Evolutionary conservation across 1,140 invertebrate genomes (phyloP).

Genomic region (Telenomus remus): DNA sequence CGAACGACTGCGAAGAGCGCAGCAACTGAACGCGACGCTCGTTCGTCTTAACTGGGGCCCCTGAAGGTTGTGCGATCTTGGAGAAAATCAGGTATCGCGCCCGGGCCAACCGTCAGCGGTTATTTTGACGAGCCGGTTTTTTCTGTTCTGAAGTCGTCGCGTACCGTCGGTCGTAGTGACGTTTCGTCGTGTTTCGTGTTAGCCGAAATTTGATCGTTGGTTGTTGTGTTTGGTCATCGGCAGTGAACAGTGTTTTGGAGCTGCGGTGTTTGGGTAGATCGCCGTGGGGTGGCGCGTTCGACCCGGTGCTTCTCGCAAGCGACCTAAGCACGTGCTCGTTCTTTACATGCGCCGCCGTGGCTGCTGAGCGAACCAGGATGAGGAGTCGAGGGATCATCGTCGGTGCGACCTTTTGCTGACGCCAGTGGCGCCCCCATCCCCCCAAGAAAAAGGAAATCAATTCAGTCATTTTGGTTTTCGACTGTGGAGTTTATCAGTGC

Average conservation of each 20-base stretch:
- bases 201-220: too few species aligned
- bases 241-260: constrained; percentile 46
- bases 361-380: constrained; percentile 44
- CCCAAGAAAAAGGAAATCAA: too few species aligned
- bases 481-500: constrained; percentile 50
- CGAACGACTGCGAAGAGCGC: constrained; percentile 80
- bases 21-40: constrained; percentile 75
- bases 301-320: constrained; percentile 25
- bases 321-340: constrained; percentile 42
- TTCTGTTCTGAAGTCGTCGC: constrained; percentile 10
- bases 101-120: constrained; percentile 14
- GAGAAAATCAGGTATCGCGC: constrained; percentile 6
- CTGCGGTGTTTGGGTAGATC: constrained; percentile 7
- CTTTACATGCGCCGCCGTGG: constrained; percentile 37
- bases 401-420: constrained; percentile 42
- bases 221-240: constrained; percentile 42
- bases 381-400: constrained; percentile 43
- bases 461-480: constrained; percentile 44
- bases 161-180: constrained; percentile 19
- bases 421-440: constrained; percentile 46
- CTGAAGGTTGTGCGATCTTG: constrained; percentile 30
- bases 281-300: constrained; percentile 37
- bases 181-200: constrained; percentile 24
- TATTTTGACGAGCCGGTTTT: constrained; percentile 8
- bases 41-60: constrained; percentile 53